A percentile compares a stretch with the other conserved stretches of the same genome.
Evolutionary conservation across 2,113 vertebrate species (phyloP).

Genomic region (Erinaceus europaeus): DNA sequence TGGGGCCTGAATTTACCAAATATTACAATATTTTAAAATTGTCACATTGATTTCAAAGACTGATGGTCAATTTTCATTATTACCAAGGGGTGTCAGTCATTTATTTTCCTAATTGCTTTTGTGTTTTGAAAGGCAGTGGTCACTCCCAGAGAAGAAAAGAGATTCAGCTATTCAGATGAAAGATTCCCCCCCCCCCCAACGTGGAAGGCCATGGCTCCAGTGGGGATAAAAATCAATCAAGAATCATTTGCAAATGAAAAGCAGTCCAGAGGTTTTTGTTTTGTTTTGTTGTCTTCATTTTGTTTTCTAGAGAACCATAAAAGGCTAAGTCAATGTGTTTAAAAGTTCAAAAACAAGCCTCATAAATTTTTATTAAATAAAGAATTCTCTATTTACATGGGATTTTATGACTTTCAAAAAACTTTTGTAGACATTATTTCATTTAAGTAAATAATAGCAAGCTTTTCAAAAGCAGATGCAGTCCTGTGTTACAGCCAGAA

Average conservation of each 20-base stretch:
- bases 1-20: conserved; percentile 1
- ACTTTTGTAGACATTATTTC: conserved; percentile 50
- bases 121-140: not conserved
- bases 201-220: not conserved
- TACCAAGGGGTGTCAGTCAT: not conserved
- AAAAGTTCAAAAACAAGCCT: conserved; percentile 27
- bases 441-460: conserved; percentile 39
- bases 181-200: not conserved
- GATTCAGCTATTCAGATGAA: not conserved
- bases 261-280: conserved; percentile 6
- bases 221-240: conserved; percentile 42
- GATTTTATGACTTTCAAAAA: conserved; percentile 51
- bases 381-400: conserved; percentile 23
- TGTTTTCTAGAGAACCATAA: conserved; percentile 46
- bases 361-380: conserved; percentile 58
- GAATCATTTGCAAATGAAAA: conserved; percentile 55
- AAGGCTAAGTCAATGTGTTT: conserved; percentile 22
- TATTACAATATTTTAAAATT: not conserved
- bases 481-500: not conserved
- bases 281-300: conserved; percentile 11
- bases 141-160: not conserved
- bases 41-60: not conserved
- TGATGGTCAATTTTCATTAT: not conserved
- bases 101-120: not conserved
- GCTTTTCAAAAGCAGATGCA: not conserved